phyloP scores from a whole-genome alignment of 2,797 vertebrate genomes.

The Protonibea diacanthus region DNA sequence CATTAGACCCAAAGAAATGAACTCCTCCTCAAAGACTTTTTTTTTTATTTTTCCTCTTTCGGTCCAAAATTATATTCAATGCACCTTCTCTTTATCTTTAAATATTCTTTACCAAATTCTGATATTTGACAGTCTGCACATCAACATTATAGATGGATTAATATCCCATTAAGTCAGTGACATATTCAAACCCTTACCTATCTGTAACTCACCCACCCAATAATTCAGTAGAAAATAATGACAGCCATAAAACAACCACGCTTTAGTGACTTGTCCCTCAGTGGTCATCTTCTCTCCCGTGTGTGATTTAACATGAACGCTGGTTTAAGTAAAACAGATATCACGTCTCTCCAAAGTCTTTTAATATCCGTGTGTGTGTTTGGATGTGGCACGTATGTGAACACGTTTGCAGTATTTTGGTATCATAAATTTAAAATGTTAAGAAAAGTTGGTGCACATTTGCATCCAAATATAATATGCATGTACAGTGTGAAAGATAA shows the following conservation, averaged over 20 bases:
- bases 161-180: slow-evolving; percentile 47
- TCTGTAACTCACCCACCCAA: slow-evolving; percentile 40
- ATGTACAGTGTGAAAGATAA: not conserved
- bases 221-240: slow-evolving; percentile 54
- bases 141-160: slow-evolving; percentile 58
- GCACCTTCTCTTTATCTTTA: slow-evolving; percentile 2
- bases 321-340: slow-evolving; percentile 59
- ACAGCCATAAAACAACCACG: slow-evolving; percentile 60
- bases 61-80: slow-evolving; percentile 7
- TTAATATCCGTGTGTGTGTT: not conserved
- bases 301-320: slow-evolving; percentile 69
- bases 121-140: slow-evolving; percentile 38
- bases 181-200: slow-evolving; percentile 53
- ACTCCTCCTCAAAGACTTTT: slow-evolving; percentile 54
- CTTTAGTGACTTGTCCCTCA: slow-evolving; percentile 61
- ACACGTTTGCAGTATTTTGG: not conserved
- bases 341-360: slow-evolving; percentile 34
- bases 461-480: not conserved
- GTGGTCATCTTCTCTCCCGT: slow-evolving; percentile 64
- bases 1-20: slow-evolving; percentile 76
- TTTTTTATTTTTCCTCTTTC: slow-evolving; percentile 34
- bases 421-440: not conserved
- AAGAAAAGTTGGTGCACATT: not conserved
- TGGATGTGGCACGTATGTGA: not conserved
- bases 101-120: slow-evolving; percentile 40